Evolutionary conservation across 1,140 invertebrate genomes (phyloP), one percentile per base, ranked within the genome.

Genomic region (Apis cerana): DNA sequence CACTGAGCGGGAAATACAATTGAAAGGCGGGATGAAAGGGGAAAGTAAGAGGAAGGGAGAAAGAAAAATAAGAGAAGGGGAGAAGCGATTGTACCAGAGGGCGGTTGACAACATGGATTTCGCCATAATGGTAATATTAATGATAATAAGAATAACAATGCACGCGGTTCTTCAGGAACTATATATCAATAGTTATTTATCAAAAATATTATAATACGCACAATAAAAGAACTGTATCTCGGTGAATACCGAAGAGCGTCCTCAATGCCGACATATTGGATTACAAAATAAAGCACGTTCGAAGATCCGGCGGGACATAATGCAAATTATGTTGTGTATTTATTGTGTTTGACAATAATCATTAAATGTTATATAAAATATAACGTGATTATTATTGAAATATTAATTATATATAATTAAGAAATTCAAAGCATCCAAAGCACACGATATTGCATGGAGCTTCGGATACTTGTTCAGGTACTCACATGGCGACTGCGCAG

Each of bases 401-500:
- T 59, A 52, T 12, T 11, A 11, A 17, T 15, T 8, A 54, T 12
- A 23, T 21, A 50, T 15, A 9, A 23, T 11, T 61, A 33, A 50
- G 21, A 21, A 12, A 27, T 17, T 23, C 61, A 76, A 81, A 54
- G 33, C 5, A 74, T 74, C 43, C 43, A 59, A 74, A 33, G 50
- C 8, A 54, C 43, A 50, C 56, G 23, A 61, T n/a, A 71, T 68
- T 48, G 52, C 33, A 62, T 21, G 27, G 48, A 84, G 69, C 72
- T 65, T 85, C 11, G 23, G 65, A 82, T 78, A 85, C 82, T 79
- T 75, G 80, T 83, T 83, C 86, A 87, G 82, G 90, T 92, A 93
- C 93, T 91, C 90, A 91, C 93, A 93, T 92, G 90, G 92, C 93
- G 93, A 92, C 89, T 93, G 93, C 93, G 93, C 92, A 94, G 93